Percentiles rank a stretch among this genome's conserved stretches.
Conservation (phyloP, 2,888 invertebrate genomes). For the Patella pellucida region DNA sequence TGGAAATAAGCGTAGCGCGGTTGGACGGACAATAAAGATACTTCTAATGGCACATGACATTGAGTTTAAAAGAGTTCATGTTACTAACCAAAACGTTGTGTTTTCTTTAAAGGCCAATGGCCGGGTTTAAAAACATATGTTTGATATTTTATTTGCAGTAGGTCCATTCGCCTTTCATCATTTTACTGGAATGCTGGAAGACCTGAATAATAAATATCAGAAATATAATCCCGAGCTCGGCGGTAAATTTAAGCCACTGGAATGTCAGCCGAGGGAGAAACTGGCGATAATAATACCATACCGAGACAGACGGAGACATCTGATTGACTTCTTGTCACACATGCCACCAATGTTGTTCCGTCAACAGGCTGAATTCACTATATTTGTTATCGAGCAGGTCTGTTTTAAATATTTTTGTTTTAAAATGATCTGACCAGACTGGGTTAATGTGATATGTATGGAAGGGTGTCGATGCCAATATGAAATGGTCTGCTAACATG, state of each 20-base stretch:
- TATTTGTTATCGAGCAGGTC: constrained; percentile 1
- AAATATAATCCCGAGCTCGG: neutral
- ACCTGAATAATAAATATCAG: neutral
- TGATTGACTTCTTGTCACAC: neutral
- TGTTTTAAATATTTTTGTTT: neutral
- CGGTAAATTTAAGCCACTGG: neutral
- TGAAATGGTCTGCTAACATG: too few relatives aligned
- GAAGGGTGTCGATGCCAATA: too few relatives aligned
- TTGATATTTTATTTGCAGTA: neutral
- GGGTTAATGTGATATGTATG: too few relatives aligned
- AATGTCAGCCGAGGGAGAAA: neutral
- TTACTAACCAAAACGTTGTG: too few relatives aligned
- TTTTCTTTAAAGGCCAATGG: too few relatives aligned
- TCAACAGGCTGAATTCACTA: too few relatives aligned
- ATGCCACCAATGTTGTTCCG: neutral
- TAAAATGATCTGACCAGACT: too few relatives aligned
- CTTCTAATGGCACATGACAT: too few relatives aligned
- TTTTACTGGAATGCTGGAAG: neutral
- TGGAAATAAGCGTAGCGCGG: too few relatives aligned
- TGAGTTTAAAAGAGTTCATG: too few relatives aligned
- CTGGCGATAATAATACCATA: neutral
- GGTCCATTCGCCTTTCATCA: neutral
- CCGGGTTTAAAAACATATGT: too few relatives aligned
- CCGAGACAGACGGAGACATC: neutral
- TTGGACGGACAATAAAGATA: too few relatives aligned